Evolutionary conservation across 2,113 vertebrate species (phyloP), one percentile per base, ranked within the genome.

Genomic region (Rhombomys opimus): DNA sequence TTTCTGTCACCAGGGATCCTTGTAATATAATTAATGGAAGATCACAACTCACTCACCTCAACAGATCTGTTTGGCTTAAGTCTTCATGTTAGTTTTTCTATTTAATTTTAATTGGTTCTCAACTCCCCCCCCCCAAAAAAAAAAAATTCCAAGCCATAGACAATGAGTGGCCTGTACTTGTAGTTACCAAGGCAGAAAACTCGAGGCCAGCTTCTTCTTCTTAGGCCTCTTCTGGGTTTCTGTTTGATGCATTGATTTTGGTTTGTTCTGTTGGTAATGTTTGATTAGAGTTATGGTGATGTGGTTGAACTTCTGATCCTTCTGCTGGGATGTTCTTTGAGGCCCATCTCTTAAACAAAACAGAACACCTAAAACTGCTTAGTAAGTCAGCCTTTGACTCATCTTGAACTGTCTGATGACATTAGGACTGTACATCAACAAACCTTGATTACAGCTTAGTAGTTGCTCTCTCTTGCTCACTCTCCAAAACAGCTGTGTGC

Each of bases 361-460:
- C 12, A 9, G 86, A 85, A 67, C 61, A 61, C 81, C 81, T n/a
- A 41, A 13, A 95, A 52, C 90, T 82, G 77, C 73, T 87, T 80
- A 46, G 9, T 72, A 90, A 94, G 89, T 92, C 70, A 87, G 14
- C 8, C 32, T 89, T 91, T 91, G 92, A 20, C 57, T 91, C 87
- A 50, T 57, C 54, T 93, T 96, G 38, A 76, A 86, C 95, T 88
- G 70, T 65, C 73, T 82, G 17, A 82, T 38, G 80, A 38, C 46
- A 30, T 46, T 95, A 12, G 75, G 15, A 61, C n/a, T 91, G 32
- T 50, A 87, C 91, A 93, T 94, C 35, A 91, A 5, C n/a, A 63
- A 63, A 23, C 95, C 3, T 92, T 84, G 46, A n/a, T 59, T 93
- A 57, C 23, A 92, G n/a, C 50, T 68, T 20, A 91, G 23, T 65